These are phyloP conservation scores for Alfaro cultratus DNA, from an alignment of 2,797 vertebrate genomes.

Conservation along the genomic window DNA sequence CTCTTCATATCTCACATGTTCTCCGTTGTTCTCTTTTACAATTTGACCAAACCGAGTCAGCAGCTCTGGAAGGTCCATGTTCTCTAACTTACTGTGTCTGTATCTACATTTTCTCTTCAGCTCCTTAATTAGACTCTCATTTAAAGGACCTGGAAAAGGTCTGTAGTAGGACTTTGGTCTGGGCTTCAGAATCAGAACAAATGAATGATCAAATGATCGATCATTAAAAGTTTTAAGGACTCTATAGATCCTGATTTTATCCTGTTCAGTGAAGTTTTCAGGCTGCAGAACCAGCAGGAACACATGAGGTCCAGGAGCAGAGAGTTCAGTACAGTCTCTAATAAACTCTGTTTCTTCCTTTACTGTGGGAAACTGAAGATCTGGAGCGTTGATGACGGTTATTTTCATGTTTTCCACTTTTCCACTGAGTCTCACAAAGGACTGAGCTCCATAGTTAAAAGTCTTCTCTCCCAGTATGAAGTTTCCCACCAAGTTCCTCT, in stretches of 20 bases:
- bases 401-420: not conserved
- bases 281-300: conserved; percentile 12
- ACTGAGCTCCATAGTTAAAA: fast-evolving
- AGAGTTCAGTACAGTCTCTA: not conserved
- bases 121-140: not conserved
- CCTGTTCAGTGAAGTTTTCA: conserved; percentile 20
- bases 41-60: not conserved
- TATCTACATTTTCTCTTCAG: not conserved
- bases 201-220: conserved; percentile 15
- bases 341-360: not conserved
- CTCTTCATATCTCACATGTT: not conserved
- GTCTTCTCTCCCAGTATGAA: too few species aligned
- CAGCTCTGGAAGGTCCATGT: not conserved
- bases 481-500: not conserved
- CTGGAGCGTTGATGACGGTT: conserved; percentile 29
- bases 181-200: conserved; percentile 9
- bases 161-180: not conserved
- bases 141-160: fast-evolving
- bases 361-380: conserved; percentile 7
- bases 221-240: conserved; percentile 10
- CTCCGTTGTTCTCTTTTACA: conserved; percentile 1
- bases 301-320: conserved; percentile 13
- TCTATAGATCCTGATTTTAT: not conserved
- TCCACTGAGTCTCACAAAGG: not conserved
- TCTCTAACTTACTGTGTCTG: not conserved